Evolutionary conservation across 2,888 invertebrate species (phyloP).

Genomic region (Caenorhabditis plicata): DNA sequence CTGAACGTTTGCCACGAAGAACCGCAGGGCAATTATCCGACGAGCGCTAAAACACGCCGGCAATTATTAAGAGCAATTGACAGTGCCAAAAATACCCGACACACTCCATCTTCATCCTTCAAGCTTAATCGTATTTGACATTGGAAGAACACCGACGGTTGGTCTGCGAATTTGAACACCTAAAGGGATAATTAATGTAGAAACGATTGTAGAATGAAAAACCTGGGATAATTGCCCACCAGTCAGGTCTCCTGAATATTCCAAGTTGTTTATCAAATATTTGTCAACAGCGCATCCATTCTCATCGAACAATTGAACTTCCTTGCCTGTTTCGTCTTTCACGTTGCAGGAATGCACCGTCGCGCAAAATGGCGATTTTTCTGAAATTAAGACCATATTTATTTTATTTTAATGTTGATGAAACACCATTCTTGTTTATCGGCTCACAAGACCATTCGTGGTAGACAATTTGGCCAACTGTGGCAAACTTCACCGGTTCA

Average conservation of each 20-base stretch:
- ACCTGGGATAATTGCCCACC: conserved; percentile 57
- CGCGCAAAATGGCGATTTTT: conserved; percentile 51
- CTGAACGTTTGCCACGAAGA: conserved; percentile 52
- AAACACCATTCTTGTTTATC: conserved; percentile 5
- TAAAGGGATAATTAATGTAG: conserved; percentile 7
- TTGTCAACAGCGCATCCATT: conserved; percentile 62
- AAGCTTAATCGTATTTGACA: conserved; percentile 57
- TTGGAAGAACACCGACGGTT: conserved; percentile 60
- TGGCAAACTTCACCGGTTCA: conserved; percentile 54
- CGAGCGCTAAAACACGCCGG: conserved; percentile 47
- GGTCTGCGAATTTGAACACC: conserved; percentile 64
- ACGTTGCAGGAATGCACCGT: conserved; percentile 60
- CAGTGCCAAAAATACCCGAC: conserved; percentile 21
- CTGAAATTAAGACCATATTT: too few relatives aligned
- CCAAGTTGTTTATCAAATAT: conserved; percentile 56
- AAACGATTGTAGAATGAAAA: not conserved
- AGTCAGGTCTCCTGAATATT: conserved; percentile 54
- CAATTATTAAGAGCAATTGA: too few relatives aligned
- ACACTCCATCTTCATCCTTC: conserved; percentile 52
- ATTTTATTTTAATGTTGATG: too few relatives aligned
- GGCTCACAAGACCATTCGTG: conserved; percentile 57
- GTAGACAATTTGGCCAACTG: conserved; percentile 55
- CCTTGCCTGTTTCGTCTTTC: conserved; percentile 52
- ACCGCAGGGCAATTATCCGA: conserved; percentile 53
- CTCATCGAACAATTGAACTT: conserved; percentile 60